Conservation (phyloP, 2,113 vertebrate species). For the Actenoides hombroni region DNA sequence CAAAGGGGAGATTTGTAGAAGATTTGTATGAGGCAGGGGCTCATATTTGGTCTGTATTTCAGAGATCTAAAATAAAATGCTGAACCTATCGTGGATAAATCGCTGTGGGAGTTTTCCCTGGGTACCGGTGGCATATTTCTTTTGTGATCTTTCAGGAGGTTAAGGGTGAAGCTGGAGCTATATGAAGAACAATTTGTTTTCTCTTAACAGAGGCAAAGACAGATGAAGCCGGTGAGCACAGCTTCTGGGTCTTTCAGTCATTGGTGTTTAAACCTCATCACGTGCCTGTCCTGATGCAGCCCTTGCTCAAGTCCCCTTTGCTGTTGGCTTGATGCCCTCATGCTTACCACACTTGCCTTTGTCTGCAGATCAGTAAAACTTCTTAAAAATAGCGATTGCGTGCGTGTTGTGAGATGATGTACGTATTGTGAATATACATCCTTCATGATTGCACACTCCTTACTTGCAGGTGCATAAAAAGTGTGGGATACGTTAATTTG, state of each 20-base stretch:
- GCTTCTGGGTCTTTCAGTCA: background rate
- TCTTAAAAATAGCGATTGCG: background rate
- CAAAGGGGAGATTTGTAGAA: slow-evolving; percentile 29
- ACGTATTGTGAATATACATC: accelerated
- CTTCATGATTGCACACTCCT: background rate
- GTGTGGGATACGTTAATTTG: background rate
- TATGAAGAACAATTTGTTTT: slow-evolving; percentile 30
- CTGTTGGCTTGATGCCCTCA: accelerated
- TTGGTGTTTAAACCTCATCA: background rate
- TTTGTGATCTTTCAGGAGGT: background rate
- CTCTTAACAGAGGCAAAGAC: background rate
- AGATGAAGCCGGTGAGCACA: background rate
- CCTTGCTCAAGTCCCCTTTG: background rate
- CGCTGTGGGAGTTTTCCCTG: background rate
- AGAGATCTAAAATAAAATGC: slow-evolving; percentile 16
- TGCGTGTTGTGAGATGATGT: background rate
- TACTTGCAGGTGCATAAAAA: background rate
- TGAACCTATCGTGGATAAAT: background rate
- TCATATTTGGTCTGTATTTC: slow-evolving; percentile 28
- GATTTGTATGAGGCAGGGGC: slow-evolving; percentile 21
- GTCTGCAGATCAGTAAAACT: background rate
- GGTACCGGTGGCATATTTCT: background rate
- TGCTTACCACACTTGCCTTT: background rate
- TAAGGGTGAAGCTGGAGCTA: slow-evolving; percentile 4
- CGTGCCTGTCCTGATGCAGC: background rate